phyloP scores from a whole-genome alignment of 2,888 invertebrate species.

The Lapara coniferarum region DNA sequence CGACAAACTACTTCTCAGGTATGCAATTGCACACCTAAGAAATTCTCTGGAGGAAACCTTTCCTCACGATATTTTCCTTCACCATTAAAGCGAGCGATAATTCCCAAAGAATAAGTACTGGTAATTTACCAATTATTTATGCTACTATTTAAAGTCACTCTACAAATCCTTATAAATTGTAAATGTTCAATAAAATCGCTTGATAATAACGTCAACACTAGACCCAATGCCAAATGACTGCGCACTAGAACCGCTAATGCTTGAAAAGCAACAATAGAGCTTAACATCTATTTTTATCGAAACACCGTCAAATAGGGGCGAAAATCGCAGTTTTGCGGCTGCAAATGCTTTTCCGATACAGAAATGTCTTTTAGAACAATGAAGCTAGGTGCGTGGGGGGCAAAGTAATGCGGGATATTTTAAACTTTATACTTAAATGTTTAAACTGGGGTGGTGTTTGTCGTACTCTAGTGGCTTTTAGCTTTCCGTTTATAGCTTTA shows the following conservation, averaged over 20 bases:
- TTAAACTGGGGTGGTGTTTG: not conserved
- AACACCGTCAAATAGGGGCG: constrained; percentile 12
- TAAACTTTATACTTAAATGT: constrained; percentile 6
- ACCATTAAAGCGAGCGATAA: too few relatives aligned
- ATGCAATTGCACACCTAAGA: too few relatives aligned
- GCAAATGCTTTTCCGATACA: constrained; percentile 27
- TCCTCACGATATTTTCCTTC: too few relatives aligned
- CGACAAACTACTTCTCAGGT: too few relatives aligned
- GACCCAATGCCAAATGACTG: constrained; percentile 15
- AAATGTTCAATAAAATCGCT: constrained; percentile 12
- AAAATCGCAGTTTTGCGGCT: constrained; percentile 23
- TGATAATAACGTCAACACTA: constrained; percentile 12
- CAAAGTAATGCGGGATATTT: constrained; percentile 1
- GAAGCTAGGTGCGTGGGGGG: not conserved
- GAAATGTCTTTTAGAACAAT: constrained; percentile 17
- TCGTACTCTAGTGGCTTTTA: not conserved
- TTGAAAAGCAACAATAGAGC: not conserved
- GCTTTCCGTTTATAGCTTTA: too few relatives aligned
- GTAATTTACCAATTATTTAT: too few relatives aligned
- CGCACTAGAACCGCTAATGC: constrained; percentile 16
- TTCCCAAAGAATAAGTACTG: too few relatives aligned
- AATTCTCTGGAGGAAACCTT: too few relatives aligned
- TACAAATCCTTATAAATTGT: not conserved
- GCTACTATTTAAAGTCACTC: too few relatives aligned
- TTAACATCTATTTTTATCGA: constrained; percentile 25